phyloP scores from a whole-genome alignment of 2,888 invertebrate genomes.

The Lepidonotus clava region DNA sequence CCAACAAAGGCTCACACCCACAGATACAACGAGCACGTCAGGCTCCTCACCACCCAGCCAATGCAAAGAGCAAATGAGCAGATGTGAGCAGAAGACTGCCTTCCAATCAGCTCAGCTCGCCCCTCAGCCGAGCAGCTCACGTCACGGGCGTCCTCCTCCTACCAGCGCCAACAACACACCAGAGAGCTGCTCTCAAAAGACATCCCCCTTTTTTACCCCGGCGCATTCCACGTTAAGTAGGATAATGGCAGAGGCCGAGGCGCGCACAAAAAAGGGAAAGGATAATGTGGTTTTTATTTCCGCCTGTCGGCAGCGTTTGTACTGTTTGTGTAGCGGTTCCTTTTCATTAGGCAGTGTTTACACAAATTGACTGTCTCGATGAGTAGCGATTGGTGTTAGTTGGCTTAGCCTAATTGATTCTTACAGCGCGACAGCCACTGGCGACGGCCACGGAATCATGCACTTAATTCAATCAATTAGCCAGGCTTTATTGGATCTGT shows the following conservation, averaged over 20 bases:
- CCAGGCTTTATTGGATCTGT: slow-evolving; percentile 38
- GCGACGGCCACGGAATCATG: slow-evolving; percentile 23
- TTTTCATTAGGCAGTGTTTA: slow-evolving; percentile 48
- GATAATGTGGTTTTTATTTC: slow-evolving; percentile 46
- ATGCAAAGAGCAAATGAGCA: neutral
- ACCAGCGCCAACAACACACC: neutral
- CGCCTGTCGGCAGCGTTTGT: slow-evolving; percentile 26
- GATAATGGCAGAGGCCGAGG: slow-evolving; percentile 10
- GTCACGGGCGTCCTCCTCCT: neutral
- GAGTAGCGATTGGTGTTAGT: slow-evolving; percentile 38
- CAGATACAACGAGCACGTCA: neutral
- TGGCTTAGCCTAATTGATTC: slow-evolving; percentile 50
- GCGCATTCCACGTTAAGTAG: neutral
- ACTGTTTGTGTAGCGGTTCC: slow-evolving; percentile 49
- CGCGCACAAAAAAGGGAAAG: neutral
- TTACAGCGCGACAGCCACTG: neutral
- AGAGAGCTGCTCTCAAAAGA: neutral
- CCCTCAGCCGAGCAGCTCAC: too few species aligned
- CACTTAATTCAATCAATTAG: slow-evolving; percentile 43
- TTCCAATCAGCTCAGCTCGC: slow-evolving; percentile 2
- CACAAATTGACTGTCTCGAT: slow-evolving; percentile 46
- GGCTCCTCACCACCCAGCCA: neutral
- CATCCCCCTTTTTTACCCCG: neutral
- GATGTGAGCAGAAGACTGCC: neutral
- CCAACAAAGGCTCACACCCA: neutral